A percentile compares a stretch with the other conserved stretches of the same genome.
Evolutionary conservation across 2,797 vertebrate genomes (phyloP).

Genomic region (Nyctibius grandis): DNA sequence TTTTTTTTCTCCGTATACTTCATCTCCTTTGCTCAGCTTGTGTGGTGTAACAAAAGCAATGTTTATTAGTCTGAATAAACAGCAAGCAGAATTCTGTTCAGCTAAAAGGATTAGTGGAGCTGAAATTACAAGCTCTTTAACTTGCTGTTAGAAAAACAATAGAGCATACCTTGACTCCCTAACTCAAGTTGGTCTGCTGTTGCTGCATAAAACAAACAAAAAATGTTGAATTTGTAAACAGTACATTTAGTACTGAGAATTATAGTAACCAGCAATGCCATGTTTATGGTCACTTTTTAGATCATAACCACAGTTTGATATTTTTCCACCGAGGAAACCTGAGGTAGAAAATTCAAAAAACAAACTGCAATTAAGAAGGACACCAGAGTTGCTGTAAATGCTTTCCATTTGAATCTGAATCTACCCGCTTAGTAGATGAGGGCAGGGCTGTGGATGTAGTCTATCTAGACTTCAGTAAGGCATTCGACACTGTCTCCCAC

Average conservation of each 20-base stretch:
- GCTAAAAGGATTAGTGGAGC: not conserved
- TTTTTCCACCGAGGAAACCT: not conserved
- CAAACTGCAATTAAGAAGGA: not conserved
- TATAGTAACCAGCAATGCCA: not conserved
- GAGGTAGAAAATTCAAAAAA: not conserved
- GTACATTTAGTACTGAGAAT: not conserved
- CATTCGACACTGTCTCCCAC: no score
- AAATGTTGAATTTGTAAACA: not conserved
- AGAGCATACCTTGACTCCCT: not conserved
- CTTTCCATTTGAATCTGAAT: not conserved
- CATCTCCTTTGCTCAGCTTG: not conserved
- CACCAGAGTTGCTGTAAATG: not conserved
- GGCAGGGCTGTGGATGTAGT: no score
- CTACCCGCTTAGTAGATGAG: no score
- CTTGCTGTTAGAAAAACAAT: constrained; percentile 20
- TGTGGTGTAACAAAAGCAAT: not conserved
- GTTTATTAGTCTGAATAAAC: constrained; percentile 11
- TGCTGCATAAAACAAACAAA: not conserved
- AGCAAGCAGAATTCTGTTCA: not conserved
- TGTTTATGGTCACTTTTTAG: not conserved
- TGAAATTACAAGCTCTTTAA: constrained; percentile 4
- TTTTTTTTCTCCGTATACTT: not conserved
- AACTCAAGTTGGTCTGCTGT: not conserved
- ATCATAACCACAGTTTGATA: not conserved
- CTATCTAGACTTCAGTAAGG: no score